These are phyloP conservation scores for Autographa pulchrina DNA, from an alignment of 2,888 invertebrate species.

Conservation along the genomic window DNA sequence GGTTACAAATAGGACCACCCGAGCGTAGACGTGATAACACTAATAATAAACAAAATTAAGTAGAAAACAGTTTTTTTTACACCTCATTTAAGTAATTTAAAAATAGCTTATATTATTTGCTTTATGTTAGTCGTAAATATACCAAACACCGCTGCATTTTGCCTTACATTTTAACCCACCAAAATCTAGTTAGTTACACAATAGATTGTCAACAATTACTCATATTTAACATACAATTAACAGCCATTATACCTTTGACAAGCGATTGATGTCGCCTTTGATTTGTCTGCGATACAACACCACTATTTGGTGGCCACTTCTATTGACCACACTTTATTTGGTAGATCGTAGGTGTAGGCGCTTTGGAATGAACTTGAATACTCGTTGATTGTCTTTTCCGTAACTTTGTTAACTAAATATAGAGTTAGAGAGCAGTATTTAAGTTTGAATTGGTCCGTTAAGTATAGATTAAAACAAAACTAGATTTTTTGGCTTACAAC, in stretches of 20 bases:
- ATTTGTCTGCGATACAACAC: conserved; percentile 56
- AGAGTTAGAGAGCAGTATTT: background rate
- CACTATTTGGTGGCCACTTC: conserved; percentile 53
- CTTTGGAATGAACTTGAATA: conserved; percentile 45
- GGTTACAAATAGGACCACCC: conserved; percentile 42
- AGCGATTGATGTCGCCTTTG: conserved; percentile 66
- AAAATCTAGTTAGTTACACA: conserved; percentile 54
- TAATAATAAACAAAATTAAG: too few species aligned
- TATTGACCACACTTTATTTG: conserved; percentile 56
- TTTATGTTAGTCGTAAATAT: background rate
- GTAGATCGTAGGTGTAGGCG: conserved; percentile 50
- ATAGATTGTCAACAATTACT: conserved; percentile 59
- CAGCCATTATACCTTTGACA: conserved; percentile 66
- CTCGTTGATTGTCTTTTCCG: conserved; percentile 29
- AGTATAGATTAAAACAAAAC: background rate
- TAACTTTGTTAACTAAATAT: conserved; percentile 34
- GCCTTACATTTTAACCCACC: conserved; percentile 17
- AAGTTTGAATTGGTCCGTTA: background rate
- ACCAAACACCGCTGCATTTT: conserved; percentile 17
- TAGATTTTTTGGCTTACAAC: background rate
- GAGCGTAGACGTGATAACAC: background rate
- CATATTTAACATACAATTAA: conserved; percentile 60
- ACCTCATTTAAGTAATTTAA: too few species aligned
- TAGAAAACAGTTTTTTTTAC: too few species aligned
- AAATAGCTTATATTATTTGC: too few species aligned